Evolutionary conservation across 2,113 vertebrate genomes (phyloP), one percentile per base, ranked within the genome.

Genomic region (Camelus bactrianus): DNA sequence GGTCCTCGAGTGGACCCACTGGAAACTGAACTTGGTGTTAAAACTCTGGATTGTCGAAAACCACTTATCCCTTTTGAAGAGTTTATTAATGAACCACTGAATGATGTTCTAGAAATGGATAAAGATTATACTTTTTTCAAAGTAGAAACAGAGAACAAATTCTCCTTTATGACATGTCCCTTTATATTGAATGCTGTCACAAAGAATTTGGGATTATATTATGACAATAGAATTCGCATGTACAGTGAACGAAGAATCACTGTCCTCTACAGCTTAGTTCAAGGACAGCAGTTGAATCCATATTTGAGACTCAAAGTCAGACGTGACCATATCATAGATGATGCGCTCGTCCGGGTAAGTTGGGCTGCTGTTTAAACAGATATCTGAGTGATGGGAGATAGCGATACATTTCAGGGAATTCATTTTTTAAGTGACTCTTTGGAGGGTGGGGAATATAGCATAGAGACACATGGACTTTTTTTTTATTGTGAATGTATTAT

Each of bases 71-170:
- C 99, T 64, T 99, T 99, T 92, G 99, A 99, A 96, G 99, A 99
- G 91, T 99, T 99, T 97, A 98, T 99, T 92, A 99, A 99, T 85
- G 99, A 99, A 98, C 99, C 99, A 54, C 98, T 99, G 95, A 99
- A 99, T 81, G 99, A 99, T 64, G 99, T 99, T 95, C 99, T 99
- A 97, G 99, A 99, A 98, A 99, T 99, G 99, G 99, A 99, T 99
- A 99, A 99, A 98, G 99, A 99, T 96, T 99, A 99, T 96, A 99
- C 99, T 87, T 99, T 99, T 98, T 99, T 99, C 98, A 99, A 99
- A 97, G 99, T 99, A 97, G 99, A 99, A 92, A 99, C 99, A 2
- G 99, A 99, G 98, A 99, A 99, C 84, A 99, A 99, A 98, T 99
- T 99, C 98, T 99, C 99, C 87, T 99, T 99, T 98, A 99, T 99